Base-by-base conservation (phyloP, 2,113 vertebrate species). In the Diadophis punctatus region DNA sequence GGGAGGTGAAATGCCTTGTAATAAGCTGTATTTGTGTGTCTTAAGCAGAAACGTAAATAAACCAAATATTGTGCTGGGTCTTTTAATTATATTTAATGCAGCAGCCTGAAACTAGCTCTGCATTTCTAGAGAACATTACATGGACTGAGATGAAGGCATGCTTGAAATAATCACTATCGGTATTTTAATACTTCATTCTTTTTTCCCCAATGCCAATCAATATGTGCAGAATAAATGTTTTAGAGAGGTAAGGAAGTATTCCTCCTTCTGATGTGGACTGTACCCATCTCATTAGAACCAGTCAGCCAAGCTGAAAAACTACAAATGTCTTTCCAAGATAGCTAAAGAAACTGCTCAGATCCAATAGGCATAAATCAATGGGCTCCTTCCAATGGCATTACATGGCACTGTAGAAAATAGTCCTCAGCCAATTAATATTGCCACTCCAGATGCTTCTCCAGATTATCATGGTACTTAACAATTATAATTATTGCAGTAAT, bases 21-120 rank as follows among this genome's bases (percentile, higher is more conserved):
- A 92, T 10, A 1, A 74, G 63, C 94, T 55, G 89, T 92, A 93
- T 94, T 93, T 95, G 30, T 92, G 87, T 68, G 63, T 88, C 85
- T 87, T 7, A 58, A 92, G 39, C 46, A 0, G 90, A 20, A 34
- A 92, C 55, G 1, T 91, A 91, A 93, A 94, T 89, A 93, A 95
- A 91, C 87, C 16, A 34, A 90, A 94, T 90, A 87, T 52, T 86
- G 22, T 5, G 0, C 39, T 25, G 58, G 90, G 58, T 86, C 84
- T 87, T 95, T 95, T 92, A 90, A 92, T 0, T 0, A 88, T 90
- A 88, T 92, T 92, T 93, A 93, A 94, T 89, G 58, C 30, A 20
- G 23, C 86, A 23, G 52, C 93, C 90, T 92, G 90, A 95, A 93
- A 27, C 90, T 43, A 0, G 0, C 14, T 34, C 0, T 0, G 2